Base-by-base conservation (phyloP, 2,113 vertebrate species). In the Rallus limicola region DNA sequence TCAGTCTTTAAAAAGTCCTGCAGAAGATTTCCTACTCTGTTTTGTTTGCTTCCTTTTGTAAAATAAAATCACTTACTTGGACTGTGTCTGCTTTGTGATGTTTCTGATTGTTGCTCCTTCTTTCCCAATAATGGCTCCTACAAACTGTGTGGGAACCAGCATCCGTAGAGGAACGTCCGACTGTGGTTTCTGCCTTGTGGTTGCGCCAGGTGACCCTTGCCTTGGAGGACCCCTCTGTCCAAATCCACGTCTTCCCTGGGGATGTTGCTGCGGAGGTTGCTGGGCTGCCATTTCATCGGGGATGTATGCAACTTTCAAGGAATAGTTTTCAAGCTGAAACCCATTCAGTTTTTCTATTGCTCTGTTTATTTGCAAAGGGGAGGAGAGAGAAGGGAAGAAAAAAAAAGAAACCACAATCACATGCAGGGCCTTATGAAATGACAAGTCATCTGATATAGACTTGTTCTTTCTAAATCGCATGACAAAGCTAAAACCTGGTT, bases 51-150 rank as follows among this genome's bases (percentile, higher is more conserved):
- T 23, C 71, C 70, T 68, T 80, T 18, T 20, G 34, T 55, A 23
- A 67, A 55, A 21, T 55, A 23, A 67, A 55, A 21, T 25, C 31
- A 95, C 99, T 93, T 98, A 99, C 99, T 99, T 99, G 93, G 99
- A 99, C 97, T 99, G 99, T 2, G 99, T 99, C 98, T 99, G 99
- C 96, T 99, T 99, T 91, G 99, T 99, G 90, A 99, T 99, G 89
- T 99, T 99, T 76, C 99, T 98, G 94, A 99, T 99, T 48, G 99
- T 99, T 11, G 99, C 99, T 8, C 99, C 99, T 97, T 99, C 99
- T 92, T 99, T 99, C 87, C 99, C 99, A 6, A 99, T 99, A 38
- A 99, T 99, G 33, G 99, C 99, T 64, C 99, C 99, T 50, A 99
- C 99, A 14, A 99, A 99, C 96, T 99, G 99, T 0, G 99, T 99